phyloP scores from a whole-genome alignment of 2,113 vertebrate genomes.

The Brachypodius melanocephalos region DNA sequence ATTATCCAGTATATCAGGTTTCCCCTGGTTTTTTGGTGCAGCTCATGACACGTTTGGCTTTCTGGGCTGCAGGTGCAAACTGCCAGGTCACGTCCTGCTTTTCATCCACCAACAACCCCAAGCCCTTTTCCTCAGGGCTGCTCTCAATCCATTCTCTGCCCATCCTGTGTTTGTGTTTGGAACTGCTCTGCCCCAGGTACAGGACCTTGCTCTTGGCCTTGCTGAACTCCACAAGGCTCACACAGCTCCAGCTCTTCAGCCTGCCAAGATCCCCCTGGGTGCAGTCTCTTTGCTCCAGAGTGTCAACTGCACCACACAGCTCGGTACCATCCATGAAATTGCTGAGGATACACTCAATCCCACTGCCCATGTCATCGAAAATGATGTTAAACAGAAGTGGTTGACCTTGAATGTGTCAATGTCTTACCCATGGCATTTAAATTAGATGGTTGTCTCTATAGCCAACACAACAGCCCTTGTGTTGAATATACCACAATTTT shows the following conservation, averaged over 20 bases:
- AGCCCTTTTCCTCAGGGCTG: neutral
- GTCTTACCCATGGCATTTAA: neutral
- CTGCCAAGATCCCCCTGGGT: neutral
- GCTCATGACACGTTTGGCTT: rapidly evolving
- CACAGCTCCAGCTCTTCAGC: neutral
- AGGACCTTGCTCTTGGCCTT: neutral
- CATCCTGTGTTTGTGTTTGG: neutral
- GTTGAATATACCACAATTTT: neutral
- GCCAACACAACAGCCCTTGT: neutral
- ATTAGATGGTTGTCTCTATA: neutral
- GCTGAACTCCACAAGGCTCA: rapidly evolving
- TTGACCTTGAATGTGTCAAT: neutral
- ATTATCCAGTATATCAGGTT: neutral
- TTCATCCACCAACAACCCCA: neutral
- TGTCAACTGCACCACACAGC: neutral
- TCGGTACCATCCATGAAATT: rapidly evolving
- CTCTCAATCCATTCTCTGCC: neutral
- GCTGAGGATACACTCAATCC: neutral
- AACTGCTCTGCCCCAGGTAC: neutral
- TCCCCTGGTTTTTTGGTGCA: neutral
- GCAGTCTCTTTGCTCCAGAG: neutral
- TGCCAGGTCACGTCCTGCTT: neutral
- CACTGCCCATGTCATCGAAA: rapidly evolving
- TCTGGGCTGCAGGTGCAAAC: neutral
- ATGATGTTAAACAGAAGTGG: neutral